Base-by-base conservation (phyloP, 2,797 vertebrate genomes). In the Ctenosaura bakeri region DNA sequence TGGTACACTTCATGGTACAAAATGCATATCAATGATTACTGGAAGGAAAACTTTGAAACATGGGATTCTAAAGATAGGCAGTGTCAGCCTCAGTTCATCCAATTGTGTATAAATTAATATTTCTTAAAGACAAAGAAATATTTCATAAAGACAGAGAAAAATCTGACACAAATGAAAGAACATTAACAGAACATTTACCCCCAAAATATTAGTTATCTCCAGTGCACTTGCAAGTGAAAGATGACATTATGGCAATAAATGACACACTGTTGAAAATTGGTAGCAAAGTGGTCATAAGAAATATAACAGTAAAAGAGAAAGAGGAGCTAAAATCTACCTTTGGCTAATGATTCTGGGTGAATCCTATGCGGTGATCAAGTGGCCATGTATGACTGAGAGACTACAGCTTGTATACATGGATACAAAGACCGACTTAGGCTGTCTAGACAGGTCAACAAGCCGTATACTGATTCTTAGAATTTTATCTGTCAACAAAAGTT, bases 51-150 rank as follows among this genome's bases (percentile, higher is more conserved):
- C 66, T 56, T 9, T 73, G 32, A 79, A 52, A 9, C 12, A 50
- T 62, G 52, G 26, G 16, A 74, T 74, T 73, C 3, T n/a, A 82
- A 52, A 56, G 59, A 9, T 54, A 16, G 26, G 90, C 18, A 77
- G 42, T 52, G 86, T 93, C 18, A n/a, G 1, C 88, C 88, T 32
- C 86, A 88, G 14, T 91, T 94, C 78, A 0, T 46, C 1, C 91
- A 52, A 16, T 91, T 78, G 6, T 64, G 52, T n/a, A 16, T 89
- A 18, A 84, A 20, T 38, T 85, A 95, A 62, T 85, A 78, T 42
- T 93, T 85, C 6, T 88, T 92, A 18, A 46, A 93, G 20, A 91
- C n/a, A 18, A 85, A 86, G 42, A 42, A 95, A 62, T 85, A 78
- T 42, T 93, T 85, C 6, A 89, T 91, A 18, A 46, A 93, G 20